Conservation (phyloP, 2,797 vertebrate species). For the Mionectes olivaceus region DNA sequence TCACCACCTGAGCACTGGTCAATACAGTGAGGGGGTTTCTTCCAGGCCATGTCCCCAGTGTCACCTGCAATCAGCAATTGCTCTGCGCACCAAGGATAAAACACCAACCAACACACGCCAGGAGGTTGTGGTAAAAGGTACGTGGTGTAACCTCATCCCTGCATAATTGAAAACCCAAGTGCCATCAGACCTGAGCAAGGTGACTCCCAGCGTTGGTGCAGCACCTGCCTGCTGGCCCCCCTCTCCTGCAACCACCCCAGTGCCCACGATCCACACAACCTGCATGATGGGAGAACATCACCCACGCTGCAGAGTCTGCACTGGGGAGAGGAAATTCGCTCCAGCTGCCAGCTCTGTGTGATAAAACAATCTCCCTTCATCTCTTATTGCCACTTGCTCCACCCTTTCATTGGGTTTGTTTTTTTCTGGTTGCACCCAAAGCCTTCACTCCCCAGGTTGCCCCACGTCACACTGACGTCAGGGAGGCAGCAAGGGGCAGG, state of each 20-base stretch:
- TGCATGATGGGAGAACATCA: neutral
- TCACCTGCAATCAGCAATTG: accelerated
- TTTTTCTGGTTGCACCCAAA: neutral
- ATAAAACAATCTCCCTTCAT: constrained; percentile 45
- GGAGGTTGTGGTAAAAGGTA: neutral
- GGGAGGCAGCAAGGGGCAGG: neutral
- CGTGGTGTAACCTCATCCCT: accelerated
- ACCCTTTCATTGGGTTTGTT: neutral
- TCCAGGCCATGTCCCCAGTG: neutral
- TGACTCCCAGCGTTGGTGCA: neutral
- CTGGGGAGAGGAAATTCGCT: neutral
- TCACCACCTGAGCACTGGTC: neutral
- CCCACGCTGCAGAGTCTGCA: neutral
- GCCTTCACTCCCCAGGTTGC: neutral
- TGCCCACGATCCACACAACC: neutral
- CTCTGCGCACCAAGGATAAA: neutral
- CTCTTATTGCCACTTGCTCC: neutral
- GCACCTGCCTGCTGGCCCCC: neutral
- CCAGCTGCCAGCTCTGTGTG: neutral
- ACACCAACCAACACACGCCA: neutral
- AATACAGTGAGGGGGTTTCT: neutral
- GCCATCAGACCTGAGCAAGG: neutral
- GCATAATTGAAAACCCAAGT: accelerated
- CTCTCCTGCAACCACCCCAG: neutral
- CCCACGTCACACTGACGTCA: constrained; percentile 52